Evolutionary conservation across 53 echinoderm and acorn worm genomes (phyloP).

Genomic region (Apostichopus leukothele): DNA sequence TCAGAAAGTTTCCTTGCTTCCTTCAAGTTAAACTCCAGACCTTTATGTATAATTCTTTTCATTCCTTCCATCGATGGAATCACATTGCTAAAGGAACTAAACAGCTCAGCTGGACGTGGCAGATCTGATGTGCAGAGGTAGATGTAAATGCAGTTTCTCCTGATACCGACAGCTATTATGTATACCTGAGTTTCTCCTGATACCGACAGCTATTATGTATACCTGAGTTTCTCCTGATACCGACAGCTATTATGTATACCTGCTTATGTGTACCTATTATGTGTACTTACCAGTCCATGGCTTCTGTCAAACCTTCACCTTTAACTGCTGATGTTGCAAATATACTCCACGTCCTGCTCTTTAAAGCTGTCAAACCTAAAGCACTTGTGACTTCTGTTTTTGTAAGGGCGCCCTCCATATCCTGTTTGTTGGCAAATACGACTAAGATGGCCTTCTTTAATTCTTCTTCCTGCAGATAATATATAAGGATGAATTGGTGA

Average conservation of each 20-base stretch:
- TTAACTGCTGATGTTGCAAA: slow-evolving; percentile 95
- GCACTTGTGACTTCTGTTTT: slow-evolving; percentile 78
- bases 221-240: neutral
- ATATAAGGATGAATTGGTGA: neutral
- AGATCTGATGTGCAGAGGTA: no score
- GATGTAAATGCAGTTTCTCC: neutral
- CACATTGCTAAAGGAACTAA: no score
- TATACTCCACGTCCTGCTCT: slow-evolving; percentile 88
- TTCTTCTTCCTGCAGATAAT: slow-evolving; percentile 79
- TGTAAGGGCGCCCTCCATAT: slow-evolving; percentile 84
- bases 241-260: neutral
- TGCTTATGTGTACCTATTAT: neutral
- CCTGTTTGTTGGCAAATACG: slow-evolving; percentile 98
- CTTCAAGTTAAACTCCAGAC: no score
- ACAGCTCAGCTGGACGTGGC: no score
- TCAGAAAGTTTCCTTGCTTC: no score
- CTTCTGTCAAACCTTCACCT: slow-evolving; percentile 88
- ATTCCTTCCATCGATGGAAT: no score
- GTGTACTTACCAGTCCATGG: slow-evolving; percentile 90
- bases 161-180: neutral
- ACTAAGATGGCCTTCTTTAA: slow-evolving; percentile 88
- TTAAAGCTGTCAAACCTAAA: slow-evolving; percentile 80
- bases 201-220: neutral
- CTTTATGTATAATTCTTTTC: no score
- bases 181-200: neutral